Evolutionary conservation across 2,113 vertebrate genomes (phyloP).

Genomic region (Cygnus atratus): DNA sequence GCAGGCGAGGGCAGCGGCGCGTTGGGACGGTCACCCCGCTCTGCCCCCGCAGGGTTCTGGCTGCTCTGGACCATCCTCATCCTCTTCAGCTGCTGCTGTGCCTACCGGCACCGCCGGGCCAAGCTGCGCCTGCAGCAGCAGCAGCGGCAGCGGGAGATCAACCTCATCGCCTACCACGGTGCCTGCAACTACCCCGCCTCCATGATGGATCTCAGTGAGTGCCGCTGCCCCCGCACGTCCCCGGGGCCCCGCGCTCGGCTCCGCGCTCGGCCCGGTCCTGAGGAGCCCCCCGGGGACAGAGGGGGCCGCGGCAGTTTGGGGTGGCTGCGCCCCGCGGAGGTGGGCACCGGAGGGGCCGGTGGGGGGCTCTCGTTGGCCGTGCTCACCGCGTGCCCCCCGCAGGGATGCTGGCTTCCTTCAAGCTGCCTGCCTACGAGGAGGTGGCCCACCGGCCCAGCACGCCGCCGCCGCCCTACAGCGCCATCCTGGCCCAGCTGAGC

Average conservation of each 20-base stretch:
- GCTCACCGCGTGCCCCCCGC: neutral
- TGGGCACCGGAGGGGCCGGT: too few species aligned
- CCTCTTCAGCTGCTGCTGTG: constrained; percentile 96
- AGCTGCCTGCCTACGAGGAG: constrained; percentile 94
- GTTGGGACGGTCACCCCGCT: neutral
- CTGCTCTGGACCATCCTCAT: constrained; percentile 93
- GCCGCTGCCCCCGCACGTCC: neutral
- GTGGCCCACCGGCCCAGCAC: constrained; percentile 89
- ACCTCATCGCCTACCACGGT: constrained; percentile 93
- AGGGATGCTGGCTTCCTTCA: constrained; percentile 92
- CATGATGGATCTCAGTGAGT: constrained; percentile 92
- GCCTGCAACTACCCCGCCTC: constrained; percentile 82
- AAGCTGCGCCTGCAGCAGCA: constrained; percentile 95
- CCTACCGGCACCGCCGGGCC: constrained; percentile 92
- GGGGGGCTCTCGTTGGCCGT: neutral
- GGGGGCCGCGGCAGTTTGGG: neutral
- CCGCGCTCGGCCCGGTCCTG: too few species aligned
- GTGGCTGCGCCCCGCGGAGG: too few species aligned
- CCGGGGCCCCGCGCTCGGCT: too few species aligned
- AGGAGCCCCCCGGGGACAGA: too few species aligned
- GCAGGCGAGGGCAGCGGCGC: neutral
- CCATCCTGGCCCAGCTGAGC: constrained; percentile 78
- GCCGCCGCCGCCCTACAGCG: constrained; percentile 91
- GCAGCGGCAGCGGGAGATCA: constrained; percentile 96
- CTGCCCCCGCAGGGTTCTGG: constrained; percentile 91